A percentile compares a stretch with the other conserved stretches of the same genome.
phyloP scores from a whole-genome alignment of 2,888 invertebrate species.

The Perizoma flavofasciatum region DNA sequence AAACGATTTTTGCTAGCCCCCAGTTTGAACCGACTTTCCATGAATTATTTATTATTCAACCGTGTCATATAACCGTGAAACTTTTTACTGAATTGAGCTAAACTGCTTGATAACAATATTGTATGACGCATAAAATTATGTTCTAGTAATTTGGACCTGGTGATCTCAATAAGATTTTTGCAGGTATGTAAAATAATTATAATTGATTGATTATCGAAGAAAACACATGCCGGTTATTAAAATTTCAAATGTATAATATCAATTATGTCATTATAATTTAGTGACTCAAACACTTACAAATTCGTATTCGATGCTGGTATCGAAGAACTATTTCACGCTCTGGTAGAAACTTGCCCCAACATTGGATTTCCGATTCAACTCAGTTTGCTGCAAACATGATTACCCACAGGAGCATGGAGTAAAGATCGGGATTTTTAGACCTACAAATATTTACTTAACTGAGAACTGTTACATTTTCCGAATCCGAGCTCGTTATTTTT shows the following conservation, averaged over 20 bases:
- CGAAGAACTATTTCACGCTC: conserved; percentile 53
- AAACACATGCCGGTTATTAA: no score
- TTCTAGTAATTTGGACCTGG: not conserved
- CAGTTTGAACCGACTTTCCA: conserved; percentile 59
- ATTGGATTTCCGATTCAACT: conserved; percentile 49
- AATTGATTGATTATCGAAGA: not conserved
- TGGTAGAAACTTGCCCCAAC: conserved; percentile 47
- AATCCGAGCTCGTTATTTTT: conserved; percentile 16
- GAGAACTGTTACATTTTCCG: conserved; percentile 30
- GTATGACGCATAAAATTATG: not conserved
- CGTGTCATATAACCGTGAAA: conserved; percentile 36
- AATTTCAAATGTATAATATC: no score
- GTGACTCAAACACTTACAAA: no score
- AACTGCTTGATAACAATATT: conserved; percentile 16
- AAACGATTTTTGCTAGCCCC: conserved; percentile 71
- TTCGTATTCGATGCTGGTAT: conserved; percentile 30
- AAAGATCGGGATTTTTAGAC: conserved; percentile 40
- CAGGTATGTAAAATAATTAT: not conserved
- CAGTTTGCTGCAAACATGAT: conserved; percentile 47
- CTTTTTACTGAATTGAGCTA: conserved; percentile 26
- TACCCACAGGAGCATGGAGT: conserved; percentile 38
- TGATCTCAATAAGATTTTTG: no score
- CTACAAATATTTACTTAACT: conserved; percentile 37
- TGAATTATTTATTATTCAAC: conserved; percentile 65
- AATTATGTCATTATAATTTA: no score